phyloP scores from a whole-genome alignment of 2,113 vertebrate species.

The Catharus minimus region DNA sequence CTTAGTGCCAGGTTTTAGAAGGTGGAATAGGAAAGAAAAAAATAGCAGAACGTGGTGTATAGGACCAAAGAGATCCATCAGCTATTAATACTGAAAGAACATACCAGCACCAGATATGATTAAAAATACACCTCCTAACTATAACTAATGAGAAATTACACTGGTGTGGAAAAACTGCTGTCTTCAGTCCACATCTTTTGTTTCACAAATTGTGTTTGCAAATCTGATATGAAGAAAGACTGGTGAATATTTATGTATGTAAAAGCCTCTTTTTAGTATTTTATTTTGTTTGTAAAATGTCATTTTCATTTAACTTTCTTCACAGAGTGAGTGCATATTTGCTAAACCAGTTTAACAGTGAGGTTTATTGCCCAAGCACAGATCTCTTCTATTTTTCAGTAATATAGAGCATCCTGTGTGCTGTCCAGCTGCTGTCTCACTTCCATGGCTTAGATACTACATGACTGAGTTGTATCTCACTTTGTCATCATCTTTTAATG shows the following conservation, averaged over 20 bases:
- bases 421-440: neutral
- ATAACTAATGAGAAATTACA: neutral
- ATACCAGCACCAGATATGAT: too few species aligned
- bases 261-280: neutral
- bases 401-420: neutral
- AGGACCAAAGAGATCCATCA: neutral
- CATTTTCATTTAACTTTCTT: neutral
- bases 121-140: neutral
- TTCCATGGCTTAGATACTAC: neutral
- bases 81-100: neutral
- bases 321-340: neutral
- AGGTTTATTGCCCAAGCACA: neutral
- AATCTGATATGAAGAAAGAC: neutral
- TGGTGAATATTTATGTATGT: neutral
- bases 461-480: neutral
- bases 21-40: neutral
- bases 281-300: neutral
- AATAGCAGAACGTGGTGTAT: rapidly evolving
- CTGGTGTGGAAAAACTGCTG: neutral
- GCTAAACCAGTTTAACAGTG: neutral
- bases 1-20: neutral
- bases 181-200: neutral
- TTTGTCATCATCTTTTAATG: neutral
- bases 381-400: neutral
- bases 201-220: neutral